Conservation (phyloP, 1,140 invertebrate species). For the Ceratina australensis region DNA sequence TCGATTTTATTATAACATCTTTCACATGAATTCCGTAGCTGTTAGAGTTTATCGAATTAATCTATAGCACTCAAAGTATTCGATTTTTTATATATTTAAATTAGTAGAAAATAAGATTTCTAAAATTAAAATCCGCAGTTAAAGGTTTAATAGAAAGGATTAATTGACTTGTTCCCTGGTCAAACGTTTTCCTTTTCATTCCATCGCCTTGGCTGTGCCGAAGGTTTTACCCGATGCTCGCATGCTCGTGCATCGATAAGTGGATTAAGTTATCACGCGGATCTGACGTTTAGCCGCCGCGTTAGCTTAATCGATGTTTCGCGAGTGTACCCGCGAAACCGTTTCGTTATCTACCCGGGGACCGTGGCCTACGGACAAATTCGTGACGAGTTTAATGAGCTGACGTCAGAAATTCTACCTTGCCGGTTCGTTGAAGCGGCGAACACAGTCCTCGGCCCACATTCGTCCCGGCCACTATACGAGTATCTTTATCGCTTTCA, state of each 20-base stretch:
- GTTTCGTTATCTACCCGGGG: slow-evolving; percentile 24
- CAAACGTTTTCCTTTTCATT: no score
- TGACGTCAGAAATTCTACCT: slow-evolving; percentile 25
- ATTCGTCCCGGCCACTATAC: neutral
- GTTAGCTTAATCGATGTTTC: slow-evolving; percentile 11
- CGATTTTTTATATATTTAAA: no score
- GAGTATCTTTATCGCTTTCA: no score
- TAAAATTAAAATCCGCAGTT: no score
- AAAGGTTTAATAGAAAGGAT: no score
- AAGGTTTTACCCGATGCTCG: slow-evolving; percentile 13
- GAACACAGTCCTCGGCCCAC: slow-evolving; percentile 1
- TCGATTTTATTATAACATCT: no score
- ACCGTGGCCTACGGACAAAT: neutral
- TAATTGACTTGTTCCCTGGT: no score
- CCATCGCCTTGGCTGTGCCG: neutral
- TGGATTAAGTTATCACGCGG: neutral
- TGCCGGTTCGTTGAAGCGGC: slow-evolving; percentile 7
- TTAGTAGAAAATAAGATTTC: no score
- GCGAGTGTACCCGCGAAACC: neutral
- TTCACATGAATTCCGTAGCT: no score
- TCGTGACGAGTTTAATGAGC: slow-evolving; percentile 33
- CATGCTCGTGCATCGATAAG: neutral
- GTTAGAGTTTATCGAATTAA: no score
- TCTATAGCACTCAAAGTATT: no score
- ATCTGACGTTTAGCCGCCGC: neutral